phyloP scores from a whole-genome alignment of 2,888 invertebrate genomes.

The Lapara coniferarum region DNA sequence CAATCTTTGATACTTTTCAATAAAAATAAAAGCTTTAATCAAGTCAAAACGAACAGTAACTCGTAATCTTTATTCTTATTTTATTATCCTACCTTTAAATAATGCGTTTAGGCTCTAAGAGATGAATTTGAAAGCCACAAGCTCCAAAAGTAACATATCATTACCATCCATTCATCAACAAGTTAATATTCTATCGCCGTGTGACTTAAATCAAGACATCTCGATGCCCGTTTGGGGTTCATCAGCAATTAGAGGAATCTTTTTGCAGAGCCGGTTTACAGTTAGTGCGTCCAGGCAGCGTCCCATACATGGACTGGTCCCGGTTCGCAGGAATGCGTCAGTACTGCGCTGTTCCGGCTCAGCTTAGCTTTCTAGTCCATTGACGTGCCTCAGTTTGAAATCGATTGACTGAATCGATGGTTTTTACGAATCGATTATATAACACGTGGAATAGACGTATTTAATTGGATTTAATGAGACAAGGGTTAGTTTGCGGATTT shows the following conservation, averaged over 20 bases:
- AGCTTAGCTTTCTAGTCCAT: constrained; percentile 37
- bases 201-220: constrained; percentile 24
- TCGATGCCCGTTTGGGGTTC: constrained; percentile 24
- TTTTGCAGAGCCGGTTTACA: constrained; percentile 64
- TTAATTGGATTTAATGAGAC: not conserved
- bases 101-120: too few relatives aligned
- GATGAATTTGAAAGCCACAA: too few relatives aligned
- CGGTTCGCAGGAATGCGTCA: constrained; percentile 65
- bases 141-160: not conserved
- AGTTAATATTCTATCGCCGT: not conserved
- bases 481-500: not conserved
- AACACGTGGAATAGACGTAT: not conserved
- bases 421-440: constrained; percentile 7
- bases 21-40: too few relatives aligned
- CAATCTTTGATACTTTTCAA: too few relatives aligned
- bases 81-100: too few relatives aligned
- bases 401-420: constrained; percentile 38
- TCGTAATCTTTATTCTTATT: too few relatives aligned
- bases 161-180: not conserved
- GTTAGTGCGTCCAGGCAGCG: constrained; percentile 67
- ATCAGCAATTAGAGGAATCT: constrained; percentile 61
- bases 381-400: constrained; percentile 33
- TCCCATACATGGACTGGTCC: constrained; percentile 71
- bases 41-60: too few relatives aligned
- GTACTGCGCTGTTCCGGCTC: constrained; percentile 56